phyloP scores from a whole-genome alignment of 2,797 vertebrate genomes.

The Cynopterus sphinx region DNA sequence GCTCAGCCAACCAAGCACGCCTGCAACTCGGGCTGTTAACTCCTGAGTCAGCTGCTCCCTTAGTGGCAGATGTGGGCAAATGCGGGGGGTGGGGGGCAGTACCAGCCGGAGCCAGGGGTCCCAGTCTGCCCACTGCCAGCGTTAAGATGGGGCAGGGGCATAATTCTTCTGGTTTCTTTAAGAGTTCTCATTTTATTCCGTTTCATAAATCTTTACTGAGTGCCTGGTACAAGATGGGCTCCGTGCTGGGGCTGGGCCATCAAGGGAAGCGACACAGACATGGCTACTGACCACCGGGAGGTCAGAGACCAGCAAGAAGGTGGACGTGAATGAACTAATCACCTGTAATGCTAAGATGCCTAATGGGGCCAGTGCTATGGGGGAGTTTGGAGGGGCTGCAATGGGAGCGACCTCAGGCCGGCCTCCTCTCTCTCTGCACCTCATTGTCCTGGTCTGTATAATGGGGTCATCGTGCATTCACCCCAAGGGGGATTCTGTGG shows the following conservation, averaged over 20 bases:
- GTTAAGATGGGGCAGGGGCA: fast-evolving
- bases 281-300: not conserved
- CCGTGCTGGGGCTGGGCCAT: not conserved
- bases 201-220: not conserved
- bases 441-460: not conserved
- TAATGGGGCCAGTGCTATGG: not conserved
- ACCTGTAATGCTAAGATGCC: not conserved
- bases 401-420: not conserved
- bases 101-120: not conserved
- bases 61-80: fast-evolving
- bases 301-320: not conserved
- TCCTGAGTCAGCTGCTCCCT: not conserved
- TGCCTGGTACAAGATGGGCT: fast-evolving
- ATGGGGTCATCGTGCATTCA: not conserved
- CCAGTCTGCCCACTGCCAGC: not conserved
- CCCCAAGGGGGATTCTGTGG: not conserved
- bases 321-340: not conserved
- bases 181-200: not conserved
- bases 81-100: not conserved
- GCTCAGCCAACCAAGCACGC: not conserved
- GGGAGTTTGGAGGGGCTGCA: not conserved
- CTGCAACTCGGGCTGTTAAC: not conserved
- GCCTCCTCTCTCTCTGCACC: not conserved
- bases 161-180: not conserved
- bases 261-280: not conserved